These are phyloP conservation scores for Tokudaia muenninki DNA, from an alignment of 2,797 vertebrate species.

Conservation along the genomic window DNA sequence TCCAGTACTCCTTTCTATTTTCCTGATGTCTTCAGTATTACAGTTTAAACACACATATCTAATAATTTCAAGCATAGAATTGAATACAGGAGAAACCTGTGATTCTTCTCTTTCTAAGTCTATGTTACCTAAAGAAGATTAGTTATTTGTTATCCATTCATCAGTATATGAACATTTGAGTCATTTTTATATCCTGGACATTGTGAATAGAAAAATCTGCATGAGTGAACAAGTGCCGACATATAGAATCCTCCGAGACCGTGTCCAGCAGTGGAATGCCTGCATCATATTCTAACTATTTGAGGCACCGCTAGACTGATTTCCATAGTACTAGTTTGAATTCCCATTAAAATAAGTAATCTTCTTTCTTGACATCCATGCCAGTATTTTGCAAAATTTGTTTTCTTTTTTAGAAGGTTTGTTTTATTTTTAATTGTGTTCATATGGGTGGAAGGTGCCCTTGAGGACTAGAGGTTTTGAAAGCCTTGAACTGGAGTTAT, in stretches of 20 bases:
- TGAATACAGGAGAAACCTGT: not conserved
- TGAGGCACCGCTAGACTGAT: not conserved
- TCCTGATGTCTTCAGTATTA: not conserved
- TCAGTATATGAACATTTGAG: not conserved
- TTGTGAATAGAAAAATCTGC: not conserved
- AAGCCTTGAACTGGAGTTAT: not conserved
- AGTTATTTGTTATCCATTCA: not conserved
- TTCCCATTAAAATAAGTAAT: not conserved
- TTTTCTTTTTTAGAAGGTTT: not conserved
- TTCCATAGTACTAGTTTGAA: not conserved
- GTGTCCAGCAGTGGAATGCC: not conserved
- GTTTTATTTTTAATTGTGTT: not conserved
- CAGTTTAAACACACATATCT: not conserved
- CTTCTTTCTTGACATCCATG: not conserved
- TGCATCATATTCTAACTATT: not conserved
- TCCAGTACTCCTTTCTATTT: not conserved
- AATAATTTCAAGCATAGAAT: not conserved
- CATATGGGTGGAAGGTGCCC: not conserved
- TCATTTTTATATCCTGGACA: not conserved
- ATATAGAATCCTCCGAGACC: not conserved
- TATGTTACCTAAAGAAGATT: not conserved
- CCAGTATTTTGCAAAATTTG: not conserved
- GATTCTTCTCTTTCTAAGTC: not conserved
- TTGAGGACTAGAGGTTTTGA: not conserved
- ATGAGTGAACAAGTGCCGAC: not conserved